Evolutionary conservation across 2,797 vertebrate species (phyloP).

Genomic region (Sphaeramia orbicularis): DNA sequence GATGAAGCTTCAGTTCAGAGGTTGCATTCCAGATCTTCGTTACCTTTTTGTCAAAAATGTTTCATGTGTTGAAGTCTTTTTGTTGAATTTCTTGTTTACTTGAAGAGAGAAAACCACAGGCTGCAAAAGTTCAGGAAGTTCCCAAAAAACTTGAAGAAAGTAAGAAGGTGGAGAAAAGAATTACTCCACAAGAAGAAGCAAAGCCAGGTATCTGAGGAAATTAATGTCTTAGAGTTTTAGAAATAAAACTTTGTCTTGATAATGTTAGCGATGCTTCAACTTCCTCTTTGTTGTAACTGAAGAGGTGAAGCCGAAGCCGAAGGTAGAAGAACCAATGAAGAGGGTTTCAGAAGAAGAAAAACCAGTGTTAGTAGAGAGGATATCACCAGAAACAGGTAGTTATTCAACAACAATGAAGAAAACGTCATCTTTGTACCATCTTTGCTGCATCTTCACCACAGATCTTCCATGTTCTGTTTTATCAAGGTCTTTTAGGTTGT

Average conservation of each 20-base stretch:
- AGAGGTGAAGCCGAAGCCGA: constrained; percentile 60
- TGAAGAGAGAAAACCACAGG: constrained; percentile 64
- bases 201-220: constrained; percentile 67
- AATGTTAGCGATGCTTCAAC: constrained; percentile 10
- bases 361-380: constrained; percentile 44
- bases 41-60: neutral
- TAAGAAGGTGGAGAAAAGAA: constrained; percentile 52
- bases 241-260: constrained; percentile 4
- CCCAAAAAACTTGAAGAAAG: constrained; percentile 50
- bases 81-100: constrained; percentile 40
- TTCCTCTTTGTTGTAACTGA: constrained; percentile 52
- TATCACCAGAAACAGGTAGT: constrained; percentile 70
- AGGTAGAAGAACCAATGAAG: constrained; percentile 85
- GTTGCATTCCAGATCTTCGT: too few relatives aligned
- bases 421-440: constrained; percentile 19
- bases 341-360: constrained; percentile 75
- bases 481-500: neutral
- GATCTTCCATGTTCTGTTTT: neutral
- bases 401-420: constrained; percentile 3
- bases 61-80: constrained; percentile 3
- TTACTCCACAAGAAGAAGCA: constrained; percentile 42
- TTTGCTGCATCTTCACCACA: constrained; percentile 19
- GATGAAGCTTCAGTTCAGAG: too few relatives aligned
- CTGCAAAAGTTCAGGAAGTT: constrained; percentile 56
- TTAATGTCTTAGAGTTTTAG: neutral